Base-by-base conservation (phyloP, 2,113 vertebrate species). In the Melanerpes formicivorus region DNA sequence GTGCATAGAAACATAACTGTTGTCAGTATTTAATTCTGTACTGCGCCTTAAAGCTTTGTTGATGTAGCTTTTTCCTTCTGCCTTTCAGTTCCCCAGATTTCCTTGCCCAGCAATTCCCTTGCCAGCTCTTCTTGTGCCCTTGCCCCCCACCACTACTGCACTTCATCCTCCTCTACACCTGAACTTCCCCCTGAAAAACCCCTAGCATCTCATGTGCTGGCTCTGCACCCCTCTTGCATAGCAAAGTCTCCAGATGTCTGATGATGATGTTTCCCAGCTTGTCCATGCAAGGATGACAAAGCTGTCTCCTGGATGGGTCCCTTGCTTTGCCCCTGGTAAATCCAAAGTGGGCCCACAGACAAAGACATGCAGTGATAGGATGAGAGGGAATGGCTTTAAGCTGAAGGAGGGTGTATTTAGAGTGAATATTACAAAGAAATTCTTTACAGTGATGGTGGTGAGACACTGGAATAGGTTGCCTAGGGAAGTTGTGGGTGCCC, bases 11-110 rank as follows among this genome's bases (percentile, higher is more conserved):
- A 93, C 80, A 42, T 71, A 91, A 72, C 93, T 64, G 62, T 80
- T 95, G 93, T 90, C 85, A 73, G 91, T 73, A 62, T 88, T 93
- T 93, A 93, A 92, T 91, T 82, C 90, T 69, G 71, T 75, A 48
- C 34, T 1, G 0, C 1, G 14, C 76, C 60, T 89, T 91, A 74
- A 87, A 87, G 84, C 72, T 78, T 42, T 80, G 60, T 52, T 74
- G 65, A 83, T 77, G 54, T 42, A 74, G 27, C 17, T 6, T 59
- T 87, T 25, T 71, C 22, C 21, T 71, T 22, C 25, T 70, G 62
- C 59, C 19, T 63, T 54, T 62, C 37, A 92, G 48, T 27, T 32
- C 59, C 50, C 8, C 64, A 32, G 32, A 75, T 79, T 71, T 79
- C 42, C 66, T 74, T 1, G 1, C 9, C 63, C 21, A 79, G 66